phyloP scores from a whole-genome alignment of 2,888 invertebrate species.

The Eupithecia pulchellata region DNA sequence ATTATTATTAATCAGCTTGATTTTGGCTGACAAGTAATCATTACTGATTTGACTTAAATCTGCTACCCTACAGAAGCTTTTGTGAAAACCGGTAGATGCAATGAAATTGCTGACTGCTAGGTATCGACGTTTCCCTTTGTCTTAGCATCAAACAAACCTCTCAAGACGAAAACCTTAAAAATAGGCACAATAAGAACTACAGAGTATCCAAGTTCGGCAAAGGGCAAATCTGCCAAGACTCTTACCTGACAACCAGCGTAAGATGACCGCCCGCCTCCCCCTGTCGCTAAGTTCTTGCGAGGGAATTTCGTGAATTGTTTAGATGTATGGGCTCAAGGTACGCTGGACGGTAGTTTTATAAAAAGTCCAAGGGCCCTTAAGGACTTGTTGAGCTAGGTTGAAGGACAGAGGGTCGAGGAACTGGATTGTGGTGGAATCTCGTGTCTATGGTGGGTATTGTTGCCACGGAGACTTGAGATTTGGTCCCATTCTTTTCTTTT shows the following conservation, averaged over 20 bases:
- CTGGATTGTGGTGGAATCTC: slow-evolving; percentile 63
- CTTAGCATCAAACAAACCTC: slow-evolving; percentile 22
- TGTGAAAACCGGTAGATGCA: neutral
- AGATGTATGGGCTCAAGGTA: slow-evolving; percentile 49
- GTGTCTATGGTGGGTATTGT: slow-evolving; percentile 44
- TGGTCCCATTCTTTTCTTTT: neutral
- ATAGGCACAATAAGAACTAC: slow-evolving; percentile 48
- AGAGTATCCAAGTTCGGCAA: slow-evolving; percentile 54
- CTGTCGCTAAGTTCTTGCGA: slow-evolving; percentile 1
- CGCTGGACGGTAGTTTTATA: slow-evolving; percentile 64
- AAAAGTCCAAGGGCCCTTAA: slow-evolving; percentile 74
- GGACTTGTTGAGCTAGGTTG: slow-evolving; percentile 74
- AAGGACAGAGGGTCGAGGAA: slow-evolving; percentile 78
- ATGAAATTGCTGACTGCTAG: neutral
- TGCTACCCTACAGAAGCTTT: neutral
- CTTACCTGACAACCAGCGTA: slow-evolving; percentile 48
- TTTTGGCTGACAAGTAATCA: neutral
- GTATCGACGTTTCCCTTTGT: neutral
- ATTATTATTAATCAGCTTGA: neutral
- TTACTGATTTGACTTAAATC: neutral
- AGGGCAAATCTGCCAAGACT: slow-evolving; percentile 55
- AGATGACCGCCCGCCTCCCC: slow-evolving; percentile 35
- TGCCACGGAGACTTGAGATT: slow-evolving; percentile 25
- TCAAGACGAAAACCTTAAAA: slow-evolving; percentile 29
- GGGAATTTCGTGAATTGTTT: slow-evolving; percentile 29